Conservation (phyloP, 2,888 invertebrate species). For the Leistus spinibarbis region DNA sequence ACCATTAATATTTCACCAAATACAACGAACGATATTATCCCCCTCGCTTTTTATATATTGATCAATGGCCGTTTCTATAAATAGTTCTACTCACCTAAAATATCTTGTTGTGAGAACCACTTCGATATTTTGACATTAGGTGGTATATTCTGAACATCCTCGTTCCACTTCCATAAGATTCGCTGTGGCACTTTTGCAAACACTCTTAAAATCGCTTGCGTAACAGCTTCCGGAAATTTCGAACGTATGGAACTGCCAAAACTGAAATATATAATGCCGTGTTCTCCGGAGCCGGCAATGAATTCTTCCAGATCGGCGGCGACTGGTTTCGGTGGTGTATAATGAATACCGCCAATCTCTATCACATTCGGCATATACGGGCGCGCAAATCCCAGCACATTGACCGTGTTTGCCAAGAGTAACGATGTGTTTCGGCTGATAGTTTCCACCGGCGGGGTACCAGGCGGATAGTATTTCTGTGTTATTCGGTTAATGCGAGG, state of each 20-base stretch:
- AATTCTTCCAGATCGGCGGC: slow-evolving; percentile 17
- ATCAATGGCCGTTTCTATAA: too few relatives aligned
- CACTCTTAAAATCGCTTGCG: slow-evolving; percentile 10
- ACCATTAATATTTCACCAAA: too few relatives aligned
- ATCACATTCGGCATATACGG: slow-evolving; percentile 23
- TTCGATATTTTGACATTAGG: slow-evolving; percentile 18
- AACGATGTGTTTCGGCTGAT: slow-evolving; percentile 21
- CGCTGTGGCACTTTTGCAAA: slow-evolving; percentile 18
- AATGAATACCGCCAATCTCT: slow-evolving; percentile 25
- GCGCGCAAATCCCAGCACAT: slow-evolving; percentile 17
- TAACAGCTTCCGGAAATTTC: slow-evolving; percentile 16
- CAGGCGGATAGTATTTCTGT: not conserved
- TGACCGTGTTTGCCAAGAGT: slow-evolving; percentile 11
- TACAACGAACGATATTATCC: too few relatives aligned
- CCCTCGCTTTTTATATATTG: too few relatives aligned
- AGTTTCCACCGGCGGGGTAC: not conserved
- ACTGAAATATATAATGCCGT: slow-evolving; percentile 28
- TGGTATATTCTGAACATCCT: slow-evolving; percentile 15
- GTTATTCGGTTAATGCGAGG: slow-evolving; percentile 4
- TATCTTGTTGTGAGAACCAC: slow-evolving; percentile 29
- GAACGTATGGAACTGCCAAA: slow-evolving; percentile 23
- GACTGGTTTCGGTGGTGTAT: slow-evolving; percentile 7
- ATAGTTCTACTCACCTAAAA: slow-evolving; percentile 14
- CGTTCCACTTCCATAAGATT: slow-evolving; percentile 31
- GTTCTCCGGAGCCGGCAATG: slow-evolving; percentile 25